phyloP scores from a whole-genome alignment of 2,888 invertebrate genomes.

The Cheilosia urbana region DNA sequence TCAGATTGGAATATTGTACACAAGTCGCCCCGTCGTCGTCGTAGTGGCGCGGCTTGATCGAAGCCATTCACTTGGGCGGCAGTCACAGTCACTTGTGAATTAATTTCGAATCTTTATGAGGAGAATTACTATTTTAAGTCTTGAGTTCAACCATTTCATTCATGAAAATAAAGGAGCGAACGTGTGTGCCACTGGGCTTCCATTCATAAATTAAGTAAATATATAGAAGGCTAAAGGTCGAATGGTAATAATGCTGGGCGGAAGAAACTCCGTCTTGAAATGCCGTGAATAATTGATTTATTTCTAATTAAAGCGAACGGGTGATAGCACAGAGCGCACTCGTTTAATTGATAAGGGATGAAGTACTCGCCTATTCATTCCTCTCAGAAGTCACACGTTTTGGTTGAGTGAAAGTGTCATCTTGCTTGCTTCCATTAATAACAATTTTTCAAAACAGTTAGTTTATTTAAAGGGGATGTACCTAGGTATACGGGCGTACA shows the following conservation, averaged over 20 bases:
- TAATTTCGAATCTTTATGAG: slow-evolving; percentile 32
- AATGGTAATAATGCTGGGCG: slow-evolving; percentile 48
- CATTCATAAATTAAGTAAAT: slow-evolving; percentile 73
- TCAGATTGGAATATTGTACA: slow-evolving; percentile 55
- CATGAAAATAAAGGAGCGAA: slow-evolving; percentile 40
- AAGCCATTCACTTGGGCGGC: slow-evolving; percentile 33
- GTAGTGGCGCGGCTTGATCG: slow-evolving; percentile 10
- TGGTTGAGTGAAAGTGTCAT: slow-evolving; percentile 1
- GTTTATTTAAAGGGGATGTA: background rate
- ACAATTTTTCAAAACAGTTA: slow-evolving; percentile 21
- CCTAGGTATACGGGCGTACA: background rate
- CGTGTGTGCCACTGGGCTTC: slow-evolving; percentile 28
- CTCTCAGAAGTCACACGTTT: background rate
- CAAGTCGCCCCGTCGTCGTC: background rate
- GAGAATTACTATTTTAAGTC: slow-evolving; percentile 41
- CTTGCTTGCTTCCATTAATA: background rate
- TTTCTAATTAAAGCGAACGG: slow-evolving; percentile 62
- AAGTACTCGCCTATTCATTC: background rate
- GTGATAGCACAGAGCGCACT: background rate
- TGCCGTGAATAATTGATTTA: slow-evolving; percentile 70
- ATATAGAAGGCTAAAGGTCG: slow-evolving; percentile 59
- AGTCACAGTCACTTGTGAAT: slow-evolving; percentile 29
- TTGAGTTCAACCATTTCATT: slow-evolving; percentile 53
- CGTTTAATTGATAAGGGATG: background rate
- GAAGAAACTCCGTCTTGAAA: slow-evolving; percentile 45